Base-by-base conservation (phyloP, 2,113 vertebrate species). In the Hyperopisus bebe region DNA sequence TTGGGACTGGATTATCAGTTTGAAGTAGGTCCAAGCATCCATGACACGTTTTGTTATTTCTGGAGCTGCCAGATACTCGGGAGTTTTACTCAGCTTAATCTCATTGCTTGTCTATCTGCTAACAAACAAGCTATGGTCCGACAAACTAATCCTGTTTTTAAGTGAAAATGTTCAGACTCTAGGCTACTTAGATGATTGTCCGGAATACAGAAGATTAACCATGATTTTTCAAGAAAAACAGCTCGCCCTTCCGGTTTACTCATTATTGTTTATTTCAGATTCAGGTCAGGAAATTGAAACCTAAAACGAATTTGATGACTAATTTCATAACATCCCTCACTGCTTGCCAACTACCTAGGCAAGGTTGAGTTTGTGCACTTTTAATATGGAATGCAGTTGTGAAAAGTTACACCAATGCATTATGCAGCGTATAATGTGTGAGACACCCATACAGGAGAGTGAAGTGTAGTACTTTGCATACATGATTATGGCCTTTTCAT, bases 21-120 rank as follows among this genome's bases (percentile, higher is more conserved):
- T 35, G 42, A 82, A 80, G 66, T 58, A 15, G 62, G 89, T 77
- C 83, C 90, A 46, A 70, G 53, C 84, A 87, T 90, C 47, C 39
- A 58, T 92, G 91, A 92, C 80, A 89, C 90, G 80, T 89, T 11
- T 17, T 31, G 31, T 70, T 87, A 87, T 87, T 87, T 87, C 50
- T 31, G 85, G 50, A 86, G 13, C n/a, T 51, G 74, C 35, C 74
- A 80, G 31, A 15, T n/a, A 42, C 74, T 80, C 1, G 6, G 66
- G n/a, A 17, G 15, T 62, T 46, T 77, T 90, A 80, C 87, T 90
- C 21, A 82, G 7, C 15, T 80, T 17, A 80, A 15, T 89, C 86
- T 82, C 51, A 58, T 87, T 85, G 91, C 89, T 90, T 85, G 42
- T 46, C 21, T 88, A 42, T 85, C 27, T 58, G 58, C 89, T 87